phyloP scores from a whole-genome alignment of 2,888 invertebrate species.

The Eubasilissa splendida region DNA sequence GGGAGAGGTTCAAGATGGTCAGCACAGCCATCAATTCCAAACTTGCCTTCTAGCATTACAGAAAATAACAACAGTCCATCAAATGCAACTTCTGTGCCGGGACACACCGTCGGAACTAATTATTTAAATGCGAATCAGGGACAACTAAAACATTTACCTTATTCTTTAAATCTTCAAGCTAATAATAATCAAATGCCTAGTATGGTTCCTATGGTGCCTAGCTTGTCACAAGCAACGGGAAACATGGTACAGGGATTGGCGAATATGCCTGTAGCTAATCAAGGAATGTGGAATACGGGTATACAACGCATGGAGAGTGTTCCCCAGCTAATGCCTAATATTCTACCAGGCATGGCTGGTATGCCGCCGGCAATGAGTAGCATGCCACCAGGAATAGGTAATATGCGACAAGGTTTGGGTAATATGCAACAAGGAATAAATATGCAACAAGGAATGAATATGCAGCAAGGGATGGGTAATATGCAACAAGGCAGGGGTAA shows the following conservation, averaged over 20 bases:
- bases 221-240: constrained; percentile 63
- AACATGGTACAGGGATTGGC: constrained; percentile 57
- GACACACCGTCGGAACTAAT: not conserved
- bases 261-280: not conserved
- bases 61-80: not conserved
- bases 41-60: not conserved
- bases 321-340: not conserved
- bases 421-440: constrained; percentile 65
- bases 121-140: not conserved
- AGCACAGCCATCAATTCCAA: not conserved
- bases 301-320: not conserved
- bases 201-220: constrained; percentile 9
- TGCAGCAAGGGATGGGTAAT: constrained; percentile 63
- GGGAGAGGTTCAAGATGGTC: not conserved
- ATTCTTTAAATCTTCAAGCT: not conserved
- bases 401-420: constrained; percentile 48
- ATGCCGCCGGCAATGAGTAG: constrained; percentile 61
- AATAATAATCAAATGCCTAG: not conserved
- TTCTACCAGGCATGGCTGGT: not conserved
- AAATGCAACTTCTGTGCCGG: not conserved
- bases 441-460: constrained; percentile 60
- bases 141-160: not conserved
- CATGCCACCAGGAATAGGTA: constrained; percentile 42
- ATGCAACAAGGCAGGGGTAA: constrained; percentile 65
- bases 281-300: too few relatives aligned